These are phyloP conservation scores for Portunus trituberculatus DNA, from an alignment of 1,140 invertebrate genomes.

Conservation along the genomic window DNA sequence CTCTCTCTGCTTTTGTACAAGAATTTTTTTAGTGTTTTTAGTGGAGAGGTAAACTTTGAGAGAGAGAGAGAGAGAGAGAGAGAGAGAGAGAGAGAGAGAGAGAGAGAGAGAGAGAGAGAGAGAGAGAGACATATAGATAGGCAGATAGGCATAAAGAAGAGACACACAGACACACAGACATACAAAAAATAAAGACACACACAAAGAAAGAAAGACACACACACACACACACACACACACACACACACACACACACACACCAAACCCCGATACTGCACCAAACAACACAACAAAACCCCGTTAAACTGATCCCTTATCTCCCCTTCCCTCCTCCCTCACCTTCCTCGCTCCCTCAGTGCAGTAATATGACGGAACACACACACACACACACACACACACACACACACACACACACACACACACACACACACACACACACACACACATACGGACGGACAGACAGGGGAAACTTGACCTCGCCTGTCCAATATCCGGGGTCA, in stretches of 20 bases:
- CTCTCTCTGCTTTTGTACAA: too few species aligned
- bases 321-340: not conserved
- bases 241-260: too few species aligned
- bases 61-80: not conserved
- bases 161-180: not conserved
- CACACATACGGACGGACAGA: too few species aligned
- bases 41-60: not conserved
- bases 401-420: too few species aligned
- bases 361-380: too few species aligned
- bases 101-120: not conserved
- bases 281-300: too few species aligned
- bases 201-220: not conserved
- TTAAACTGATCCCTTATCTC: not conserved
- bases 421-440: too few species aligned
- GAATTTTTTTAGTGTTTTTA: too few species aligned
- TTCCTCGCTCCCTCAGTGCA: not conserved
- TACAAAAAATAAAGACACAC: not conserved
- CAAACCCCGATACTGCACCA: too few species aligned
- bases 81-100: not conserved
- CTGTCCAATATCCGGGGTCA: too few species aligned
- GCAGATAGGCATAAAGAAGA: not conserved
- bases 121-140: not conserved
- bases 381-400: too few species aligned
- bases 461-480: too few species aligned
- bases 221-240: not conserved